Evolutionary conservation across 2,888 invertebrate genomes (phyloP).

Genomic region (Xylota segnis): DNA sequence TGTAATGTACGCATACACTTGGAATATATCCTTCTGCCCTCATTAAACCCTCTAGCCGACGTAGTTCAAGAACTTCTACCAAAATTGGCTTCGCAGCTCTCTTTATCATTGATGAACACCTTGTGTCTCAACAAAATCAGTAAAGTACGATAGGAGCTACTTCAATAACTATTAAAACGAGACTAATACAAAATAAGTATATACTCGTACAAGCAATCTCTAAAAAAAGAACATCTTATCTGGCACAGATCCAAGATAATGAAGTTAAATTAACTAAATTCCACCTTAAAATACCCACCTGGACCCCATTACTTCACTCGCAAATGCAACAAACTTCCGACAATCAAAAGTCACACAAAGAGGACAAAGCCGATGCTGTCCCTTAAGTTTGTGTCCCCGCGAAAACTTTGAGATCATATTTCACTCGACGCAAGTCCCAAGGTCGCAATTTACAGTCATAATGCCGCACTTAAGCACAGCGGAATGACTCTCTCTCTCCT

Average conservation of each 20-base stretch:
- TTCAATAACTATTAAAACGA: too few species aligned
- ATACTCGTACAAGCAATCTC: too few species aligned
- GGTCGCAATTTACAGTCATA: constrained; percentile 29
- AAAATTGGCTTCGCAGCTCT: too few species aligned
- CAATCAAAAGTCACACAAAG: constrained; percentile 34
- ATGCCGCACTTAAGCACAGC: constrained; percentile 17
- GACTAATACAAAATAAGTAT: too few species aligned
- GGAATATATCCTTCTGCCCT: too few species aligned
- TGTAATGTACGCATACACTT: too few species aligned
- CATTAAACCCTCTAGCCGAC: too few species aligned
- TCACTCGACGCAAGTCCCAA: constrained; percentile 34
- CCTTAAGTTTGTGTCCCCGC: constrained; percentile 22
- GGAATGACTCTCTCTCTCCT: constrained; percentile 5
- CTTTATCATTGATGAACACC: too few species aligned
- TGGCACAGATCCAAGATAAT: background rate
- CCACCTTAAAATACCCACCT: constrained; percentile 20
- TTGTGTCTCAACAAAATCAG: too few species aligned
- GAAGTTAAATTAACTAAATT: constrained; percentile 22
- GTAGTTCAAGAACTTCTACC: too few species aligned
- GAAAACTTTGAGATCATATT: constrained; percentile 52
- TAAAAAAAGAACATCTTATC: constrained; percentile 5
- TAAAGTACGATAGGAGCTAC: too few species aligned
- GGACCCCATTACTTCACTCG: background rate
- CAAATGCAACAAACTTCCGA: constrained; percentile 12
- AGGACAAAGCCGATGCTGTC: constrained; percentile 10